Evolutionary conservation across 2,797 vertebrate genomes (phyloP), one percentile per base, ranked within the genome.

Genomic region (Sebastes vulpes): DNA sequence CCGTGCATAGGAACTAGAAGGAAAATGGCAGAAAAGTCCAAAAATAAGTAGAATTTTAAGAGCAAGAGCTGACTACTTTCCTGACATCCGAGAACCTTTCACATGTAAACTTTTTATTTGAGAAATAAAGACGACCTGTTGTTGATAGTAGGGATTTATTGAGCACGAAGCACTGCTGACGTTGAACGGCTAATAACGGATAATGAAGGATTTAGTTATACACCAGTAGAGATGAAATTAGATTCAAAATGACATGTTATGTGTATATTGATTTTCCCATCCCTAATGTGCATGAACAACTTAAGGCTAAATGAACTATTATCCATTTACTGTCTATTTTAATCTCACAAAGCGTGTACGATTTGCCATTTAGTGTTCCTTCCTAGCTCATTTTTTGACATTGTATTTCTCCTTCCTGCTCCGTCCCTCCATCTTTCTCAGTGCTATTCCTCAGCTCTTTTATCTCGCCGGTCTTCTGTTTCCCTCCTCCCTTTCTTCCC

Each of bases 381-480:
- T 35, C 16, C 16, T 4, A 53, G 26, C 29, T 79, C 4, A 16
- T 56, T 65, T 70, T 42, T 6, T 29, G 16, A 58, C 18, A 12
- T 66, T n/a, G 3, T 31, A 18, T 63, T 48, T 60, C 52, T 38
- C 14, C 26, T 3, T 58, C 56, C 12, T 20, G 25, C 69, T 70
- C 35, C 5, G 5, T 70, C 52, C 57, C 26, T 74, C 50, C 52
- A 50, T 82, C 65, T 78, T 53, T 57, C 25, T 63, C 52, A 18
- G 10, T 58, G 26, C 59, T 69, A 14, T 23, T 67, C 52, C 58
- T 78, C 35, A 63, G 57, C 78, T 38, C 53, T 69, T 74, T 42
- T 31, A 67, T 77, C 69, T 26, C 4, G 12, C 12, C 9, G 28
- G 20, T 54, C 56, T 50, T 64, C 46, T 29, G 58, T 42, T 46